Base-by-base conservation (phyloP, 1,140 invertebrate species). In the Rhagoletis zephyria region DNA sequence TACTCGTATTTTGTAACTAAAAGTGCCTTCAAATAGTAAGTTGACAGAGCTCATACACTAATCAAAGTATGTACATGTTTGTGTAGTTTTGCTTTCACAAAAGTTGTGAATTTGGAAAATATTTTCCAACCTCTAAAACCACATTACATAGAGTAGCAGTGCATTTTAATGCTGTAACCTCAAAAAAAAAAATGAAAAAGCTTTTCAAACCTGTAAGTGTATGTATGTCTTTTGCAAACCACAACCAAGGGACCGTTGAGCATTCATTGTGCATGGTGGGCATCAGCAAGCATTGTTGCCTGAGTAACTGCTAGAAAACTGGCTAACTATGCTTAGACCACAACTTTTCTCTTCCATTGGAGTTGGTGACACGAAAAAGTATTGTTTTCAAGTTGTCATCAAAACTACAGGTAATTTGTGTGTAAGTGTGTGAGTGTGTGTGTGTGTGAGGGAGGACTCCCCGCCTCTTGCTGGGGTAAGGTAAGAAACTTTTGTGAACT, bases 121-220 rank as follows among this genome's bases (percentile, higher is more conserved):
- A 74, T 16, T 81, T 81, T 56, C 3, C 74, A 59, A 81, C 6
- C 14, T n/a, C 16, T 2, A 81, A 81, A 81, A 56, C 74, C 48
- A 56, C 74, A 81, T 81, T 56, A 42, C 48, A 12, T 1, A 56
- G 56, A 81, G 51, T 56, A 9, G 16, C n/a, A 81, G 48, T 81
- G 45, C 48, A 81, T 81, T 81, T 48, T 56, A 81, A 81, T 81
- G n/a, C 56, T 74, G 45, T 42, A 74, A 74, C 70, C 6, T 4
- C 42, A 3, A 48, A 16, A 30, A 30, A 30, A 30, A 30, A 30
- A 30, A 30, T 0, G 1, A n/a, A n/a, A 30, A 30, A 42, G 16
- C 74, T 48, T 56, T 48, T 81, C 51, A 59, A 81, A 81, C 74
- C 48, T 30, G 6, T 81, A 81, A 81, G 12, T 5, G n/a, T 81